Base-by-base conservation (phyloP, 2,888 invertebrate species). In the Synergus gifuensis region DNA sequence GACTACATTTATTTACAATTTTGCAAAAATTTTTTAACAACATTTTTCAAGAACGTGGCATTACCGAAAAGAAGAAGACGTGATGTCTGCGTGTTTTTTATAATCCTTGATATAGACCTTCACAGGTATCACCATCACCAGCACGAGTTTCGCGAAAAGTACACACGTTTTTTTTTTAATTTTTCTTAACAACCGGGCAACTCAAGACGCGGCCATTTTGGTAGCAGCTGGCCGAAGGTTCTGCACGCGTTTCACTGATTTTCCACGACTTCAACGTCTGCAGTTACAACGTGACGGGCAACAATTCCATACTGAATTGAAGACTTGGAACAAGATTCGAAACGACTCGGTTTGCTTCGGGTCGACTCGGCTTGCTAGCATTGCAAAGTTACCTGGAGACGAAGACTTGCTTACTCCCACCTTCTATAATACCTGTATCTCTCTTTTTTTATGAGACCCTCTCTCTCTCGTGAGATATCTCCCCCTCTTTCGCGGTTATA, bases 191-290 rank as follows among this genome's bases (percentile, higher is more conserved):
- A 78, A 77, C 77, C 79, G 76, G 67, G 83, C 79, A 80, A 83
- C 82, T 88, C 87, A 87, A 79, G 88, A 85, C 85, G 86, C 87
- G 85, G 89, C 88, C 89, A 89, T 89, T 88, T 89, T 89, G 89
- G 88, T 89, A 88, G 84, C 86, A 85, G 85, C 85, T 81, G 81
- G 78, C 79, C 81, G 82, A 64, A 76, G 78, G 76, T 83, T 77
- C 78, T 81, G 78, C 81, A 81, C 79, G 82, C 78, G 80, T 83
- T 85, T 84, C 86, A 81, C 85, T 85, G 83, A 82, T 80, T 84
- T 82, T 42, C 76, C 77, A 73, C 78, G 76, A 82, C 77, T 80
- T 66, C 16, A 60, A 73, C 62, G 76, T 77, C 36, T 66, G 44
- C 78, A 81, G 81, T 83, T 79, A 76, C 76, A 79, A 78, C 85